Evolutionary conservation across 1,140 invertebrate species (phyloP).

Genomic region (Homalodisca vitripennis): DNA sequence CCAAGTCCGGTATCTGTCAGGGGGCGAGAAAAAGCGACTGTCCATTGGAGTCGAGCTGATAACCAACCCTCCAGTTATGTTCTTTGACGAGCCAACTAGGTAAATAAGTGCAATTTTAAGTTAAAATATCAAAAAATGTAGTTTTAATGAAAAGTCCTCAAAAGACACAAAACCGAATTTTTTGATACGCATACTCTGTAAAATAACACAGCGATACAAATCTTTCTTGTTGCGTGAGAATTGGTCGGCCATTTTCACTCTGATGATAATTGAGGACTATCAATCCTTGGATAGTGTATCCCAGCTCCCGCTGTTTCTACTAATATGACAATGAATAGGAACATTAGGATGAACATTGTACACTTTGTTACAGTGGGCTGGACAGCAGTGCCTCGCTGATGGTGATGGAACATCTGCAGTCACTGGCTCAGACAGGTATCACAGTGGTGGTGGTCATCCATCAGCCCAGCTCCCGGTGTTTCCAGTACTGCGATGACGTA

Average conservation of each 20-base stretch:
- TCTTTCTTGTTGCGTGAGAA: too few relatives aligned
- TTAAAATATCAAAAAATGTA: too few relatives aligned
- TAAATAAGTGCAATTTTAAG: too few relatives aligned
- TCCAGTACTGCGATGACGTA: slow-evolving; percentile 65
- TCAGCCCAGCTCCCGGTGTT: slow-evolving; percentile 83
- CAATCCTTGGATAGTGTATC: too few relatives aligned
- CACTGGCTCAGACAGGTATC: slow-evolving; percentile 67
- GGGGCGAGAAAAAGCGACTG: slow-evolving; percentile 81
- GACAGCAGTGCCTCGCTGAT: slow-evolving; percentile 73
- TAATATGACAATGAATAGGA: too few relatives aligned
- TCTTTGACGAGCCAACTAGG: slow-evolving; percentile 70
- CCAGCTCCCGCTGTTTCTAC: too few relatives aligned
- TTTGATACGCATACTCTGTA: too few relatives aligned
- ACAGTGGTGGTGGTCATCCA: slow-evolving; percentile 86
- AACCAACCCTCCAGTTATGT: slow-evolving; percentile 71
- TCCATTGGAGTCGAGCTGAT: slow-evolving; percentile 82
- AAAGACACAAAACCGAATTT: too few relatives aligned
- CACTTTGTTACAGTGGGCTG: slow-evolving; percentile 59
- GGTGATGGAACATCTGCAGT: slow-evolving; percentile 62
- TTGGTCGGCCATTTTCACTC: too few relatives aligned
- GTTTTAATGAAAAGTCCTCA: too few relatives aligned
- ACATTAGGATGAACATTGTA: background rate
- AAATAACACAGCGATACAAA: too few relatives aligned
- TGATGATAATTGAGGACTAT: too few relatives aligned
- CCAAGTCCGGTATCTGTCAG: slow-evolving; percentile 64